Evolutionary conservation across 2,888 invertebrate genomes (phyloP).

Genomic region (Lymantria dispar): DNA sequence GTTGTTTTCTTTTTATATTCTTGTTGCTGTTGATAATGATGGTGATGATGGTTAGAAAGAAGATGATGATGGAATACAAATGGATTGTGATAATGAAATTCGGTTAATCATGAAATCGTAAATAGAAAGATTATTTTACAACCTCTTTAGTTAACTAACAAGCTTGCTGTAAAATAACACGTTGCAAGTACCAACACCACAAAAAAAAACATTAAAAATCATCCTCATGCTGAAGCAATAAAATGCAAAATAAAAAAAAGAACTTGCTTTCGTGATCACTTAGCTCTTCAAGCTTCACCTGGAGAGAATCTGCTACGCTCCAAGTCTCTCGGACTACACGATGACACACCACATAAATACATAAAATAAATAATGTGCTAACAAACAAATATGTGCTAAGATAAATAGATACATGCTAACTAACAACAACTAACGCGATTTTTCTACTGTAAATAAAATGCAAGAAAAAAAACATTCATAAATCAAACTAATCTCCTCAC

Average conservation of each 20-base stretch:
- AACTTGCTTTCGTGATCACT: conserved; percentile 75
- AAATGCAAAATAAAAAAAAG: conserved; percentile 17
- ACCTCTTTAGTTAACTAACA: too few relatives aligned
- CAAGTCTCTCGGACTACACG: conserved; percentile 56
- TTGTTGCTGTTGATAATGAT: too few relatives aligned
- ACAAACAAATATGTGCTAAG: conserved; percentile 17
- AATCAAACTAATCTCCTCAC: not conserved
- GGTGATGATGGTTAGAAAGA: too few relatives aligned
- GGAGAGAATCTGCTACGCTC: conserved; percentile 26
- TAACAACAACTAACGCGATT: not conserved
- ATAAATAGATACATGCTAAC: conserved; percentile 18
- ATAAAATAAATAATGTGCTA: conserved; percentile 32
- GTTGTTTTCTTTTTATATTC: too few relatives aligned
- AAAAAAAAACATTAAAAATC: not conserved
- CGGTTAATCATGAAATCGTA: too few relatives aligned
- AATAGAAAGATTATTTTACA: too few relatives aligned
- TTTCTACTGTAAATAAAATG: not conserved
- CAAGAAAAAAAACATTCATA: not conserved
- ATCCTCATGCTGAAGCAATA: not conserved
- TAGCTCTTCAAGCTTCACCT: conserved; percentile 53
- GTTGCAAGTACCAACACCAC: not conserved
- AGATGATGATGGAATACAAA: too few relatives aligned
- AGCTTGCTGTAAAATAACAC: not conserved
- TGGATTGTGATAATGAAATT: too few relatives aligned
- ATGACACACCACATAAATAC: conserved; percentile 40